A percentile compares a stretch with the other conserved stretches of the same genome.
Evolutionary conservation across 2,113 vertebrate genomes (phyloP).

Genomic region (Dolichotis patagonum): DNA sequence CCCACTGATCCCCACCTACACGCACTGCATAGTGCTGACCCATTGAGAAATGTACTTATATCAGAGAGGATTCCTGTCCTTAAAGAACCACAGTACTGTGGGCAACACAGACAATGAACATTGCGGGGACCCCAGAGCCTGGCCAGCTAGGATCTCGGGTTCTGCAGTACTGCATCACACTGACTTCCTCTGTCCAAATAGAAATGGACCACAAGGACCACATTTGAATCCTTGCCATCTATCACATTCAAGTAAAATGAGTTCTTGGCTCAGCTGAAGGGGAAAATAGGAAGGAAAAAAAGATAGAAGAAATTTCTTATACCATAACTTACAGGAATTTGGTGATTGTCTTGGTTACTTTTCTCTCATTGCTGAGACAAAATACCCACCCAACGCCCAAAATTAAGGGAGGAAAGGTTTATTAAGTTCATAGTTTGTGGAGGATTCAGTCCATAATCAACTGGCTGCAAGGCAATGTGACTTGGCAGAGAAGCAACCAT

Average conservation of each 20-base stretch:
- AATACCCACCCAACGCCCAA: too few relatives aligned
- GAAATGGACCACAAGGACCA: not conserved
- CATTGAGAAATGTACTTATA: not conserved
- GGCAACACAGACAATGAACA: not conserved
- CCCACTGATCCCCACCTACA: not conserved
- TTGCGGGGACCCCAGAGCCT: not conserved
- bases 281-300: not conserved
- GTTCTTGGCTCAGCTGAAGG: not conserved
- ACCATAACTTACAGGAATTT: not conserved
- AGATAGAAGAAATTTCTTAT: not conserved
- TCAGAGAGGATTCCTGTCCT: not conserved
- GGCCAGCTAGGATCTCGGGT: too few relatives aligned
- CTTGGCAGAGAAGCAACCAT: too few relatives aligned
- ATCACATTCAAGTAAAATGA: not conserved
- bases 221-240: not conserved
- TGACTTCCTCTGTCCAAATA: not conserved
- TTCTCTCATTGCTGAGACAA: too few relatives aligned
- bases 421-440: too few relatives aligned
- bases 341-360: too few relatives aligned
- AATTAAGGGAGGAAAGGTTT: too few relatives aligned
- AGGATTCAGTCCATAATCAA: too few relatives aligned
- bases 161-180: not conserved
- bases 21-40: accelerated
- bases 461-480: too few relatives aligned
- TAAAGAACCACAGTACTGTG: not conserved